phyloP scores from a whole-genome alignment of 2,797 vertebrate genomes.

The Astyanax mexicanus region DNA sequence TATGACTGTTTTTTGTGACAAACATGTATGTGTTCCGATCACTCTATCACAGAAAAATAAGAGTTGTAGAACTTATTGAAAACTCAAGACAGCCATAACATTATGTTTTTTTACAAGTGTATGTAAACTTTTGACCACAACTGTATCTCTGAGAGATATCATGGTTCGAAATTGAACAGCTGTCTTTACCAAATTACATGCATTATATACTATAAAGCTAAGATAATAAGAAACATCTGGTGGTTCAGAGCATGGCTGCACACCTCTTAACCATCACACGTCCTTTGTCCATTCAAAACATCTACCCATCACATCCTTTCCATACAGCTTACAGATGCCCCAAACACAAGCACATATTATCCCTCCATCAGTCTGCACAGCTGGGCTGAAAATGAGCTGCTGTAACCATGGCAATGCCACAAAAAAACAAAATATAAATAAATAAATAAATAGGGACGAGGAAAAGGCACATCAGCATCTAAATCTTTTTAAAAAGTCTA shows the following conservation, averaged over 20 bases:
- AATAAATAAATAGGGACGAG: background rate
- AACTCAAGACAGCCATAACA: too few relatives aligned
- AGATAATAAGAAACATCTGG: background rate
- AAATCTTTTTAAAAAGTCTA: background rate
- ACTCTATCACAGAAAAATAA: too few relatives aligned
- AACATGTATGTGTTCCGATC: too few relatives aligned
- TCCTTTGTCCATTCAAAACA: constrained; percentile 12
- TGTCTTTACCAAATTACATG: too few relatives aligned
- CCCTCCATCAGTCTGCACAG: constrained; percentile 12
- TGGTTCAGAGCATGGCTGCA: background rate
- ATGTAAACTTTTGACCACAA: too few relatives aligned
- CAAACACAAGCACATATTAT: constrained; percentile 36
- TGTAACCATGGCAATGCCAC: background rate
- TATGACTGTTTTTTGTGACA: too few relatives aligned
- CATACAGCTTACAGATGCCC: background rate
- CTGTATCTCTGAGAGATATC: too few relatives aligned
- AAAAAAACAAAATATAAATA: too few relatives aligned
- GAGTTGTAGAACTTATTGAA: too few relatives aligned
- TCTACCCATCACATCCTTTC: constrained; percentile 17
- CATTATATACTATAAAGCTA: too few relatives aligned
- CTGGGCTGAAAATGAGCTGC: background rate
- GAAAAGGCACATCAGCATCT: background rate
- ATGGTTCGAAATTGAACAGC: too few relatives aligned
- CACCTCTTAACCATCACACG: background rate
- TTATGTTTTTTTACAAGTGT: too few relatives aligned